A percentile compares a stretch with the other conserved stretches of the same genome.
Conservation (phyloP, 2,888 invertebrate species). For the Diarsia brunnea region DNA sequence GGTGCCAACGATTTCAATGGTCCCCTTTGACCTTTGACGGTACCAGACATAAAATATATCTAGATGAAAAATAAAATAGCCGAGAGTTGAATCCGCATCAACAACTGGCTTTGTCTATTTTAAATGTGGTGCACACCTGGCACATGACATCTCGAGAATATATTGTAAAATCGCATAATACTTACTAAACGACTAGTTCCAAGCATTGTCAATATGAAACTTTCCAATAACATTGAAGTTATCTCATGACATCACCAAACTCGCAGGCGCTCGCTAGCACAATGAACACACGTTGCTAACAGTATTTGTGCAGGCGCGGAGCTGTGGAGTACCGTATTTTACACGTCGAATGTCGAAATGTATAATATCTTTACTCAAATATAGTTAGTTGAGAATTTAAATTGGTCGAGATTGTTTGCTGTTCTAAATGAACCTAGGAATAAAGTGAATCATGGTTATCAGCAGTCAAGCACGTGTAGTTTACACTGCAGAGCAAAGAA, state of each 20-base stretch:
- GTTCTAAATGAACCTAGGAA: neutral
- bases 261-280: conserved; percentile 35
- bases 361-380: conserved; percentile 16
- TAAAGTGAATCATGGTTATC: neutral
- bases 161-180: neutral
- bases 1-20: neutral
- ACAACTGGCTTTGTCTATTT: neutral
- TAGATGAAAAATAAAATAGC: too few relatives aligned
- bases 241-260: conserved; percentile 42
- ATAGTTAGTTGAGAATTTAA: conserved; percentile 19
- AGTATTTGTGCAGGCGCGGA: conserved; percentile 57
- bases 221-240: conserved; percentile 37
- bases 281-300: conserved; percentile 48
- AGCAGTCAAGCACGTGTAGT: neutral
- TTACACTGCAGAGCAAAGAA: neutral
- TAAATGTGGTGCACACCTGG: neutral
- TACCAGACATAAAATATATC: too few relatives aligned
- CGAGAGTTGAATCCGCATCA: too few relatives aligned
- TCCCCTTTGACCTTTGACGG: conserved; percentile 16
- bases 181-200: neutral
- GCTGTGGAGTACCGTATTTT: conserved; percentile 17
- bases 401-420: conserved; percentile 13
- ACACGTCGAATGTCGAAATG: conserved; percentile 23
- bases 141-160: too few relatives aligned
- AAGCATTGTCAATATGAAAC: conserved; percentile 11